These are phyloP conservation scores for Brotula barbata DNA, from an alignment of 2,797 vertebrate species.

Conservation along the genomic window DNA sequence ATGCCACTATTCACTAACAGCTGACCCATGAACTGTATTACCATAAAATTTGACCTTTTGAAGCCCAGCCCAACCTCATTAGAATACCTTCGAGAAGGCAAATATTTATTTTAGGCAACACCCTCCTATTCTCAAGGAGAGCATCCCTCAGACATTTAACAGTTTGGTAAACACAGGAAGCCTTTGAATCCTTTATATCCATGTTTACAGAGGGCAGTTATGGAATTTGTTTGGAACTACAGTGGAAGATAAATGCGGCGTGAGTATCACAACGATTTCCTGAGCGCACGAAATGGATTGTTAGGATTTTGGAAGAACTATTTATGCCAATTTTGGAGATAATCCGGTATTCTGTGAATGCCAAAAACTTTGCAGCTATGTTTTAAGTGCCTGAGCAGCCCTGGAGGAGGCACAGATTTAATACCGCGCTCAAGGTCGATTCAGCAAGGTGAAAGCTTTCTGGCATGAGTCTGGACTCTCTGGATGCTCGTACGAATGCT, in stretches of 20 bases:
- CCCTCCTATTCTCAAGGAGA: slow-evolving; percentile 18
- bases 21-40: slow-evolving; percentile 62
- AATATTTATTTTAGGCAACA: slow-evolving; percentile 18
- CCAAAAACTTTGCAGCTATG: not conserved
- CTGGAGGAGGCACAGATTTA: slow-evolving; percentile 24
- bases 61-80: slow-evolving; percentile 4
- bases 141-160: slow-evolving; percentile 6
- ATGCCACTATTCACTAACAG: slow-evolving; percentile 44
- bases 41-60: slow-evolving; percentile 64
- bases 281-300: no score
- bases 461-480: slow-evolving; percentile 35
- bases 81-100: slow-evolving; percentile 10
- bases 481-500: slow-evolving; percentile 17
- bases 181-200: slow-evolving; percentile 9
- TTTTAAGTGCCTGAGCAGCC: not conserved
- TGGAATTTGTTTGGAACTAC: not conserved
- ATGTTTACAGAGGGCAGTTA: not conserved
- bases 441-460: slow-evolving; percentile 25
- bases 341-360: not conserved
- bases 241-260: no score
- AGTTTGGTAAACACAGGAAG: not conserved
- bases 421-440: slow-evolving; percentile 33
- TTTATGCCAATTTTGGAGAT: no score
- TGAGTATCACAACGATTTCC: no score
- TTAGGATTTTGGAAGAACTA: no score